phyloP scores from a whole-genome alignment of 2,113 vertebrate genomes.

The Microcebus ravelobensis region DNA sequence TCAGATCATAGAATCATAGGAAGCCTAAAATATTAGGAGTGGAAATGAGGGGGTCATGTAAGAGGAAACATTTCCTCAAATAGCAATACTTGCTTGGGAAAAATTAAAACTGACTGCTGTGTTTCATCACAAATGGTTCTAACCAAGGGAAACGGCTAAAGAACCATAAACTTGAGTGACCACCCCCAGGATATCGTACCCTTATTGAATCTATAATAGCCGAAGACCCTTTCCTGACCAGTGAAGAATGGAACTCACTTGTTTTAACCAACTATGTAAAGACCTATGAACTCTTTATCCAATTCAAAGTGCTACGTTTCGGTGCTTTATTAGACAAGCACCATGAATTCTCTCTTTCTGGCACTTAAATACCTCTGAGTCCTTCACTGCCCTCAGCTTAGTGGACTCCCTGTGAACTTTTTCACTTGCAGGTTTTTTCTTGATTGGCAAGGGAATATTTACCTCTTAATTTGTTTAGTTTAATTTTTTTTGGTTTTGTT shows the following conservation, averaged over 20 bases:
- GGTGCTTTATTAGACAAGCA: constrained; percentile 14
- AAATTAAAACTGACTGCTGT: neutral
- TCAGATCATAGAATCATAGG: neutral
- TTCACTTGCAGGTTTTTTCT: constrained; percentile 13
- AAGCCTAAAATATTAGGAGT: neutral
- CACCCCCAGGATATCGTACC: neutral
- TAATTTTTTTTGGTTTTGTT: neutral
- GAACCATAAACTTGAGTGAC: neutral
- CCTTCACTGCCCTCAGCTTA: too few species aligned
- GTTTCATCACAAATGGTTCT: neutral
- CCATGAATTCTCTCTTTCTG: neutral
- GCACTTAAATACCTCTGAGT: neutral
- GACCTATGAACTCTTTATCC: neutral
- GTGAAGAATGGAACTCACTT: neutral
- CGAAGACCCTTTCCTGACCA: neutral
- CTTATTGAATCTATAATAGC: neutral
- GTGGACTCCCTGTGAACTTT: neutral
- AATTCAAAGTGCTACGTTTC: neutral
- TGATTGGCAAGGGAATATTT: neutral
- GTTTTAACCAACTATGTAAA: neutral
- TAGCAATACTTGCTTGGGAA: neutral
- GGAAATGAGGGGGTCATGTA: neutral
- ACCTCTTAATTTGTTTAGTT: neutral
- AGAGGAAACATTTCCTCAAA: neutral
- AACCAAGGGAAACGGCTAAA: neutral